Conservation (phyloP, 2,888 invertebrate genomes). For the Volucella inflata region DNA sequence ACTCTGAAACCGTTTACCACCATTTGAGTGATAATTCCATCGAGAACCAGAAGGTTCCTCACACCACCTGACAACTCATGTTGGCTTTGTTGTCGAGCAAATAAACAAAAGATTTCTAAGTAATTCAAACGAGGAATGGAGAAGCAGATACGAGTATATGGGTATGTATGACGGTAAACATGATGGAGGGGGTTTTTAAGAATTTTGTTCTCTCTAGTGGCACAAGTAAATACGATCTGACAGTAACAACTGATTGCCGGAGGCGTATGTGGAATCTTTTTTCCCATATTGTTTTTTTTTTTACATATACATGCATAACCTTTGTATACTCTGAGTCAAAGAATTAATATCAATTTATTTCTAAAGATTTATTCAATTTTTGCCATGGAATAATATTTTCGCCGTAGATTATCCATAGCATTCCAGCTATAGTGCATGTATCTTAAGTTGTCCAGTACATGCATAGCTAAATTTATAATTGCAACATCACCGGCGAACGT, state of each 20-base stretch:
- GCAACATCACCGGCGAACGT: no score
- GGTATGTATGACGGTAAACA: background rate
- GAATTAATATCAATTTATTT: background rate
- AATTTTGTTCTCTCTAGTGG: constrained; percentile 17
- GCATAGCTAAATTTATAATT: no score
- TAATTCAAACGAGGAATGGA: constrained; percentile 20
- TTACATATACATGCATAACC: no score
- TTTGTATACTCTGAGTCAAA: background rate
- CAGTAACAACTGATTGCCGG: background rate
- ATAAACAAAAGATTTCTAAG: constrained; percentile 28
- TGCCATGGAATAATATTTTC: no score
- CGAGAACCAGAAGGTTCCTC: background rate
- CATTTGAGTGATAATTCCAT: constrained; percentile 25
- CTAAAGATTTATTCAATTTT: background rate
- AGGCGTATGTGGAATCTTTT: constrained; percentile 59
- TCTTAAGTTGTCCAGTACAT: no score
- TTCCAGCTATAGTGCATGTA: no score
- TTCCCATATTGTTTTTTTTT: background rate
- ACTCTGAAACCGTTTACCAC: constrained; percentile 12
- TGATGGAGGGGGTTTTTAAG: constrained; percentile 15
- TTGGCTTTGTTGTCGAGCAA: constrained; percentile 6
- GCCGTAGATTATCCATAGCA: no score
- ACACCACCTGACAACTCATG: background rate
- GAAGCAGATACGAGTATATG: constrained; percentile 9
- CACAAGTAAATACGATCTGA: constrained; percentile 35